Base-by-base conservation (phyloP, 2,797 vertebrate genomes). In the Moxostoma hubbsi region DNA sequence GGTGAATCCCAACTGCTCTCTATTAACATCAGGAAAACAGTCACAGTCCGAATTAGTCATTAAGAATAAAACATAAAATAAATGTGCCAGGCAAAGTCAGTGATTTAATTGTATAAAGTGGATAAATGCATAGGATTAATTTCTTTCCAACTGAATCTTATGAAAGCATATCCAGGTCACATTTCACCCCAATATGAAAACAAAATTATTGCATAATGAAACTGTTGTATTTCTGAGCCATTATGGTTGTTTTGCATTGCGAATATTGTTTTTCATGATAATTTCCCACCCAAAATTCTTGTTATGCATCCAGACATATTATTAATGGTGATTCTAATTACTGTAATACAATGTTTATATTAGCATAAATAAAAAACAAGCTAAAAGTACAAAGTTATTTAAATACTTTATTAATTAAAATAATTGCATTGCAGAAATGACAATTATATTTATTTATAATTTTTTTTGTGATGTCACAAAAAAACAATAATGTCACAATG, bases 21-120 rank as follows among this genome's bases (percentile, higher is more conserved):
- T 65, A 53, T 43, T 82, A 50, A 68, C 65, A 61, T 79, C 71
- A 75, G 45, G 10, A 71, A 71, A 72, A 69, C 64, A 62, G 47
- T 65, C 66, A 54, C 45, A 77, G 79, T 79, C 75, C 63, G 47
- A 63, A 71, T 47, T 18, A 62, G 43, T 63, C 24, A 43, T 75
- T 61, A 61, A 74, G 58, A 47, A 72, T 77, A 68, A 81, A 45
- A 69, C 47, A 36, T 69, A 59, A 36, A 36, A 81, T 51, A 57
- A 61, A 74, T 43, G 55, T 50, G 62, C 18, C 53, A 24, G 62
- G 55, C 6, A 16, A 74, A 53, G 13, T 9, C 67, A 46, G 5
- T 55, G 47, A 47, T 67, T 49, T 61, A 36, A 45, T 13, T 9
- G 7, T 73, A 47, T 57, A 61, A 36, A 50, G 77, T 43, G 6